phyloP scores from a whole-genome alignment of 2,888 invertebrate species.

The Eupithecia centaureata region DNA sequence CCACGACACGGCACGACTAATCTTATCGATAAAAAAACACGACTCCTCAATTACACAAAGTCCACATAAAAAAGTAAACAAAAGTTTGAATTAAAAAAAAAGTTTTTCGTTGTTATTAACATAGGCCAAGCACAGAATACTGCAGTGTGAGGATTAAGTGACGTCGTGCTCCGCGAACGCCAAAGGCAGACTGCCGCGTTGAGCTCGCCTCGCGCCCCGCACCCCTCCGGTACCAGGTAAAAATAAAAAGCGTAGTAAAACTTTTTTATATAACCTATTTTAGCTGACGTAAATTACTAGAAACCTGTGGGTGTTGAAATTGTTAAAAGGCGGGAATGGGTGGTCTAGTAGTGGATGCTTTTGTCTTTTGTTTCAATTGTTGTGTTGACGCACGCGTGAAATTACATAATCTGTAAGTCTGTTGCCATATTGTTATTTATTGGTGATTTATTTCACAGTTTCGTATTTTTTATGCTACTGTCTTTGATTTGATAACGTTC shows the following conservation, averaged over 20 bases:
- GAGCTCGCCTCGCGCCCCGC: slow-evolving; percentile 66
- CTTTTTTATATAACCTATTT: slow-evolving; percentile 47
- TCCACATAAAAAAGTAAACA: slow-evolving; percentile 37
- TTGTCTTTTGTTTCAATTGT: slow-evolving; percentile 38
- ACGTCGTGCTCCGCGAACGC: slow-evolving; percentile 56
- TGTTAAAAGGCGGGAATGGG: slow-evolving; percentile 36
- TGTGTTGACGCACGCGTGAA: slow-evolving; percentile 37
- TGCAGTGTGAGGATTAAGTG: slow-evolving; percentile 39
- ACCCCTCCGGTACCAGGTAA: slow-evolving; percentile 69
- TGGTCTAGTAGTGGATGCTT: slow-evolving; percentile 38
- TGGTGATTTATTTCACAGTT: neutral
- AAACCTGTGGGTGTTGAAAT: slow-evolving; percentile 23
- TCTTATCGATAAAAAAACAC: slow-evolving; percentile 64
- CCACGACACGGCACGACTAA: slow-evolving; percentile 70
- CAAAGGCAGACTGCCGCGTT: slow-evolving; percentile 71
- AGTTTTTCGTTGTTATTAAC: slow-evolving; percentile 50
- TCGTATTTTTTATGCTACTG: slow-evolving; percentile 4
- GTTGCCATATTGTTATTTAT: neutral
- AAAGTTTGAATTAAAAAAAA: slow-evolving; percentile 27
- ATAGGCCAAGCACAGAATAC: slow-evolving; percentile 51
- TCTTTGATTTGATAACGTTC: slow-evolving; percentile 9
- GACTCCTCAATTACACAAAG: slow-evolving; percentile 50
- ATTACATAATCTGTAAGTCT: slow-evolving; percentile 15
- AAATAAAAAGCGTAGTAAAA: slow-evolving; percentile 67
- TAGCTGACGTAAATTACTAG: slow-evolving; percentile 37